Base-by-base conservation (phyloP, 1,140 invertebrate species). In the Uloborus diversus region DNA sequence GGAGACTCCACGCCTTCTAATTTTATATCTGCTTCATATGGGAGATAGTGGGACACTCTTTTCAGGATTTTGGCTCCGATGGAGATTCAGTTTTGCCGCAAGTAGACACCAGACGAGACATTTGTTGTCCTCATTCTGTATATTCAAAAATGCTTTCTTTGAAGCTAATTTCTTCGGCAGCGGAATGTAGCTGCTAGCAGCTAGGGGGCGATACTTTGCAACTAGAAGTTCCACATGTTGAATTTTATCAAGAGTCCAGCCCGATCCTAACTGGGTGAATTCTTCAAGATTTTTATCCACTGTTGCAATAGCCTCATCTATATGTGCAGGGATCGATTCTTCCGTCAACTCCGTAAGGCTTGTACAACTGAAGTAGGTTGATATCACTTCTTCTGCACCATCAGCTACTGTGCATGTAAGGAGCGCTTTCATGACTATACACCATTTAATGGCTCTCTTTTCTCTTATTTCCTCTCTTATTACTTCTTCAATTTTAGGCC, bases 101-200 rank as follows among this genome's bases (percentile, higher is more conserved):
- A 76, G 27, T 7, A 76, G 17, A 11, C 35, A 4, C 61, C 59
- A 76, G 42, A 70, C n/a, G 33, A 76, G 66, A 56, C 73, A 76
- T 20, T 65, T 32, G 4, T 35, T 28, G 42, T 69, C 23, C 35
- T 69, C 51, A 56, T 69, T 69, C 23, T 69, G 9, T n/a, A 69
- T 53, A 69, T 69, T 69, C 9, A 69, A n/a, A 4, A 69, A 49
- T 65, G 66, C 66, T 9, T 56, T 66, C 25, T 69, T 69, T 65
- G 5, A 9, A 4, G 5, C 23, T n/a, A 66, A 27, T 69, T 69
- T 69, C 27, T 66, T 66, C 7, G 66, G 66, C 9, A 56, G 14
- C 7, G 51, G 14, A 20, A 56, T 56, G 51, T 56, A 56, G 20
- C 17, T n/a, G 51, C 9, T 11, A 25, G 9, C 51, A 25, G 23